Evolutionary conservation across 2,113 vertebrate species (phyloP).

Genomic region (Elephas maximus): DNA sequence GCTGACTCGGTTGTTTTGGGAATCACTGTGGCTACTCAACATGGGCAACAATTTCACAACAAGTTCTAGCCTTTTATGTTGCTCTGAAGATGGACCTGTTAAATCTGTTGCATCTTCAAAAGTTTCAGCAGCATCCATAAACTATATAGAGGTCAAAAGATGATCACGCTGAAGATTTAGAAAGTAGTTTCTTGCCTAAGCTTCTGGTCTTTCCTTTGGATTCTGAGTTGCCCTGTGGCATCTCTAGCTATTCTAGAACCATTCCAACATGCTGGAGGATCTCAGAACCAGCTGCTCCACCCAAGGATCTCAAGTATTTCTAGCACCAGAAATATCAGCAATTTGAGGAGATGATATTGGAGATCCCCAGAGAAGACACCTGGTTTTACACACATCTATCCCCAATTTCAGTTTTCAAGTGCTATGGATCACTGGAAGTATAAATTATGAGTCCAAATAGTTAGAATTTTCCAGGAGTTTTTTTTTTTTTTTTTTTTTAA

Average conservation of each 20-base stretch:
- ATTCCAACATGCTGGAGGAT: background rate
- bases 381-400: background rate
- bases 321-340: background rate
- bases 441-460: background rate
- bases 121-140: background rate
- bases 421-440: background rate
- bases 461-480: background rate
- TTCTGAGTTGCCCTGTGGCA: background rate
- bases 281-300: background rate
- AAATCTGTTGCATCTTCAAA: slow-evolving; percentile 40
- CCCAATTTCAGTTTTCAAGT: background rate
- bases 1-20: slow-evolving; percentile 35
- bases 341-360: background rate
- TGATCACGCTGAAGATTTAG: background rate
- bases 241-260: background rate
- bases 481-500: background rate
- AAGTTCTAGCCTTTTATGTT: background rate
- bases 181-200: background rate
- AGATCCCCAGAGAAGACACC: background rate
- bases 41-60: background rate
- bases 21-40: background rate
- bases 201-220: background rate
- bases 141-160: background rate
- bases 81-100: background rate
- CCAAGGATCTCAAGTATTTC: background rate